Evolutionary conservation across 2,113 vertebrate species (phyloP).

Genomic region (Lathamus discolor): DNA sequence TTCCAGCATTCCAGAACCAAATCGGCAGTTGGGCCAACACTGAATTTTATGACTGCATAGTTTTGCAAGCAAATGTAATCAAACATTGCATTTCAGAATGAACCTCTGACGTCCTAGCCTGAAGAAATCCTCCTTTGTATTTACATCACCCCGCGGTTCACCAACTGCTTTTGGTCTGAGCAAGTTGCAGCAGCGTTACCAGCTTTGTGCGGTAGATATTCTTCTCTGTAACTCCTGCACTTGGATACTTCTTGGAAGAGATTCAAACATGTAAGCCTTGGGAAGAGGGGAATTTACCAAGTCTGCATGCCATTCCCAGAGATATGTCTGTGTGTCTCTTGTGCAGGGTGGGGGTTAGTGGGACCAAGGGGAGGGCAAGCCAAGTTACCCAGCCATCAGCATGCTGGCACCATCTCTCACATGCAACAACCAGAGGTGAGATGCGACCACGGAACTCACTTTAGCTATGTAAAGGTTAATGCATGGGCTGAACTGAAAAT

Average conservation of each 20-base stretch:
- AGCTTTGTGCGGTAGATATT: not conserved
- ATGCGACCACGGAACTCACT: rapidly evolving
- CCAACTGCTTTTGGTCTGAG: not conserved
- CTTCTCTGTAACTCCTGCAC: not conserved
- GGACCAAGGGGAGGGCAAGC: not conserved
- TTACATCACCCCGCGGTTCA: not conserved
- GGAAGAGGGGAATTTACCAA: not conserved
- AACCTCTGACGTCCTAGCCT: rapidly evolving
- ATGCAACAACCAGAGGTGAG: rapidly evolving
- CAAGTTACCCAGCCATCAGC: not conserved
- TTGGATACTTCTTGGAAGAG: not conserved
- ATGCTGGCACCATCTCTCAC: rapidly evolving
- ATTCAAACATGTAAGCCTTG: not conserved
- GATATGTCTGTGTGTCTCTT: not conserved
- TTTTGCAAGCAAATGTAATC: not conserved
- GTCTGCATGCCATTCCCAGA: rapidly evolving
- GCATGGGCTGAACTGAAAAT: not conserved
- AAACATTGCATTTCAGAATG: not conserved
- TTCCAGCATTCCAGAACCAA: not conserved
- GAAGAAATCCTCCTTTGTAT: not conserved
- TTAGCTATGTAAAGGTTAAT: not conserved
- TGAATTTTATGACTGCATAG: not conserved
- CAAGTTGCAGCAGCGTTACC: not conserved
- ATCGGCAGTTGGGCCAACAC: rapidly evolving
- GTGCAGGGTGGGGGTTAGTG: not conserved